Base-by-base conservation (phyloP, 37 sponge, comb jelly and placozoan species). In the Chondrosia reniformis region DNA sequence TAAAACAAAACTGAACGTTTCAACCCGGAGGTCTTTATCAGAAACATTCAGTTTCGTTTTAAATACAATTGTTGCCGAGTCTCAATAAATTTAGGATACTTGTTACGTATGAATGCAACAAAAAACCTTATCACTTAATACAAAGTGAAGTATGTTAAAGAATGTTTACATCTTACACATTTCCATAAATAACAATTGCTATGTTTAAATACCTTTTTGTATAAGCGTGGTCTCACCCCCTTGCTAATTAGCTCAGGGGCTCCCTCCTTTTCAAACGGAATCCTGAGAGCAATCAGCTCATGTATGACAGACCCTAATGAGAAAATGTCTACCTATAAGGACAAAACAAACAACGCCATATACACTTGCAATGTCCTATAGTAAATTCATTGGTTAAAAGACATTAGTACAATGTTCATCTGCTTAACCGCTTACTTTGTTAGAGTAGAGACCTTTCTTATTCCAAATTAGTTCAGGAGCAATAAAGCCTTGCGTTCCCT, bases 381-480 rank as follows among this genome's bases (percentile, higher is more conserved):
- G n/a, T n/a, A n/a, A n/a, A n/a, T n/a, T n/a, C n/a, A n/a, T n/a
- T n/a, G n/a, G n/a, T n/a, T n/a, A n/a, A n/a, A n/a, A n/a, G n/a
- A 49, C 15, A 49, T 19, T 49, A 17, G 12, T 19, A 17, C 54
- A 19, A 49, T 49, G 54, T 19, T 12, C 54, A 12, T 49, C 54
- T 49, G 15, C 54, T 15, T 19, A 4, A 66, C 6, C 5, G 41
- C 40, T 2, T 25, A 69, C 72, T 44, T 69, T 69, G 72, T 42
- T 79, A 41, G 75, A 71, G 69, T 78, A 84, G 28, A 78, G 56
- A 24, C 78, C 79, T 27, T 66, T 33, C 46, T 55, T 86, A 34
- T 95, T 86, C 67, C 81, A 85, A 32, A 85, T 57, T 0, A 95
- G 84, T 80, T 95, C 95, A 21, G 95, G 95, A 30, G 95, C 92